Conservation (phyloP, 2,113 vertebrate genomes). For the Ranitomeya variabilis region DNA sequence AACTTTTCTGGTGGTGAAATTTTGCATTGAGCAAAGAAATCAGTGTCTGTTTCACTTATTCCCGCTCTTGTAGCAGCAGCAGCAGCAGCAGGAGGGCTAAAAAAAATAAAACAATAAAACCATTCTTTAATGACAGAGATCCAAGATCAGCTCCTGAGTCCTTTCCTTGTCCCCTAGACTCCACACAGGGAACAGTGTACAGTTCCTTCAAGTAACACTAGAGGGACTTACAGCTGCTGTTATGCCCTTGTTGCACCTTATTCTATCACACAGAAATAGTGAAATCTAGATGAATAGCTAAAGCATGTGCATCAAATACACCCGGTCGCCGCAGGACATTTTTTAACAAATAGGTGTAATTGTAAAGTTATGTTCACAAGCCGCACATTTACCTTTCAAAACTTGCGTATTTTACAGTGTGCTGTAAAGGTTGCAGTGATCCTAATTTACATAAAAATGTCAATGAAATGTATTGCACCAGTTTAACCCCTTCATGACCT, state of each 20-base stretch:
- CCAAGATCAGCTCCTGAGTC: not conserved
- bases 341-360: too few species aligned
- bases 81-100: not conserved
- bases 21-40: not conserved
- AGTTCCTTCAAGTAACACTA: not conserved
- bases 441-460: too few species aligned
- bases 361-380: too few species aligned
- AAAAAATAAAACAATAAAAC: not conserved
- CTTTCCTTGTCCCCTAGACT: not conserved
- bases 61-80: constrained; percentile 11
- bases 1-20: not conserved
- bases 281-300: not conserved
- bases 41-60: not conserved
- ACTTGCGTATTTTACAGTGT: too few species aligned
- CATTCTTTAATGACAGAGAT: constrained; percentile 6
- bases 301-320: not conserved
- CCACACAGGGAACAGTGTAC: not conserved
- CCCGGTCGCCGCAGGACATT: too few species aligned
- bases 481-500: too few species aligned
- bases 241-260: not conserved
- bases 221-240: not conserved
- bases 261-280: not conserved
- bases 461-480: too few species aligned
- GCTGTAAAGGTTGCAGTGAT: too few species aligned
- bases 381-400: too few species aligned